A percentile compares a stretch with the other conserved stretches of the same genome.
Evolutionary conservation across 2,888 invertebrate genomes (phyloP).

Genomic region (Drosophila paucipuncta): DNA sequence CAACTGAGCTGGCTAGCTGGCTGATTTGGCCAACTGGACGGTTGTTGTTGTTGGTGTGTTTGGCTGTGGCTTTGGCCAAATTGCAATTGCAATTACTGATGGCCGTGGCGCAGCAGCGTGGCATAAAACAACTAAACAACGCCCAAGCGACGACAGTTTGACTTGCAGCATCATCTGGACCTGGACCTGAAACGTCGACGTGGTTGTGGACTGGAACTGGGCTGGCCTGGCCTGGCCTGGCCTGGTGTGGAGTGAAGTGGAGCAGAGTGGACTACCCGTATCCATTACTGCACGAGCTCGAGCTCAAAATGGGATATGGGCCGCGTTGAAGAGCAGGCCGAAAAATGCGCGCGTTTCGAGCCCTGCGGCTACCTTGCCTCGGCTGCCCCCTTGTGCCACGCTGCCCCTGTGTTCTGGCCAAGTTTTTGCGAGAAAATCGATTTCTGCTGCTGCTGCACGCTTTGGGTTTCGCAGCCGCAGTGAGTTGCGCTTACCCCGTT

Average conservation of each 20-base stretch:
- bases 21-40: conserved; percentile 9
- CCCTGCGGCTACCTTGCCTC: conserved; percentile 59
- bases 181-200: neutral
- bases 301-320: conserved; percentile 30
- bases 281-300: conserved; percentile 48
- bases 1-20: conserved; percentile 9
- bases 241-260: neutral
- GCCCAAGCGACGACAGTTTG: conserved; percentile 73
- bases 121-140: conserved; percentile 70
- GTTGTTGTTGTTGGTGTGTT: conserved; percentile 7
- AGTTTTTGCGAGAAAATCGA: conserved; percentile 76
- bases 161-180: conserved; percentile 59
- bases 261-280: conserved; percentile 24
- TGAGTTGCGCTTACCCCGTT: neutral
- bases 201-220: neutral
- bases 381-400: neutral
- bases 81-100: conserved; percentile 78
- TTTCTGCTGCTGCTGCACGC: conserved; percentile 67
- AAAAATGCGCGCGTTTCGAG: conserved; percentile 58
- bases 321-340: conserved; percentile 29
- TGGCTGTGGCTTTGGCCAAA: conserved; percentile 65
- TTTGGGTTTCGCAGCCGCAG: conserved; percentile 9
- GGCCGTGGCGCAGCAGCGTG: conserved; percentile 48
- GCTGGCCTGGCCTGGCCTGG: neutral
- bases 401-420: conserved; percentile 53